Percentiles rank a stretch among this genome's conserved stretches.
These are phyloP conservation scores for Melinaea menophilus DNA, from an alignment of 2,888 invertebrate genomes.

Conservation along the genomic window DNA sequence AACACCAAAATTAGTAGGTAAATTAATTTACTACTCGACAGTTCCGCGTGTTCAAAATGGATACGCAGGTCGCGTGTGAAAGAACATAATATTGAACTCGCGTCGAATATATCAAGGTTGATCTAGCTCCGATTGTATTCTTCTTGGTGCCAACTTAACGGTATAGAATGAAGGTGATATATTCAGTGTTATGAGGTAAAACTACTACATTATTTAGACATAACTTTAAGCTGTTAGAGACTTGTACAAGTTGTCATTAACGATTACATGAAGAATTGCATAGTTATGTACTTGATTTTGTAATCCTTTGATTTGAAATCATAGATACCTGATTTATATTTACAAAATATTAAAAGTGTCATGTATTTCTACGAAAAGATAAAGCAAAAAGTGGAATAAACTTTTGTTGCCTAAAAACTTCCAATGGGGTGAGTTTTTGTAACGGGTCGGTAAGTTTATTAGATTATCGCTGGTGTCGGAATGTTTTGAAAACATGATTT, in stretches of 20 bases:
- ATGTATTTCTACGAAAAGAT: neutral
- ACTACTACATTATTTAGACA: neutral
- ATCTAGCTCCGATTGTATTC: conserved; percentile 23
- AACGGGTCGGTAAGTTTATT: conserved; percentile 34
- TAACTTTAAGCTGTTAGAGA: neutral
- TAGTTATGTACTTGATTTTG: too few relatives aligned
- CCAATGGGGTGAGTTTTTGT: conserved; percentile 34
- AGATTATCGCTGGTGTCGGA: conserved; percentile 33
- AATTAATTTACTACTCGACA: conserved; percentile 29
- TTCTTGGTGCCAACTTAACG: conserved; percentile 11
- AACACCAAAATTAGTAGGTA: conserved; percentile 14
- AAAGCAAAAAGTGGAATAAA: conserved; percentile 18
- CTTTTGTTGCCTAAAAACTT: conserved; percentile 23
- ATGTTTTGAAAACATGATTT: conserved; percentile 37
- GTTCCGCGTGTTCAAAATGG: conserved; percentile 30
- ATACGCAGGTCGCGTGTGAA: conserved; percentile 32
- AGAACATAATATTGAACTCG: conserved; percentile 33
- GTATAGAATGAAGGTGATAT: neutral
- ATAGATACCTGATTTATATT: neutral
- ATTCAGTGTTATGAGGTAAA: neutral
- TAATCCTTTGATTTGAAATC: neutral
- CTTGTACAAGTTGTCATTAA: neutral
- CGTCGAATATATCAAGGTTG: conserved; percentile 32
- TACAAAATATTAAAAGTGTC: neutral
- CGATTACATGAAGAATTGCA: too few relatives aligned